Evolutionary conservation across 2,888 invertebrate species (phyloP).

Genomic region (Amorpha juglandis): DNA sequence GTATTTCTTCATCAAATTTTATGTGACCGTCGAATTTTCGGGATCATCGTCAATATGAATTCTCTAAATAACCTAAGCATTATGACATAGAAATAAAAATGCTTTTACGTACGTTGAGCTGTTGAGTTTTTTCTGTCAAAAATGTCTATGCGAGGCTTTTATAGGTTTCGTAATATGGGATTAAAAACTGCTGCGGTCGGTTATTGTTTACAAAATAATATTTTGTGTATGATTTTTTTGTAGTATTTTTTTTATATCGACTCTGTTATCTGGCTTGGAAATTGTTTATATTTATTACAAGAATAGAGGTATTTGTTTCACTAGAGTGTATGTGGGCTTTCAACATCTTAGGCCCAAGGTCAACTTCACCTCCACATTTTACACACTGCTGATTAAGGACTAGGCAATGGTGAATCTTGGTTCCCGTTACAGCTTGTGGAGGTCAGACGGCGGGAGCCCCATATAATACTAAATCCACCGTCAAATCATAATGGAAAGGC

Average conservation of each 20-base stretch:
- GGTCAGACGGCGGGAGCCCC: too few species aligned
- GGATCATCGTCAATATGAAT: slow-evolving; percentile 9
- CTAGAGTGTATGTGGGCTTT: not conserved
- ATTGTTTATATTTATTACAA: too few species aligned
- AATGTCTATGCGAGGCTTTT: not conserved
- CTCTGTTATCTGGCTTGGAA: not conserved
- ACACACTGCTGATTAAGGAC: too few species aligned
- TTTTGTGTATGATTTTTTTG: not conserved
- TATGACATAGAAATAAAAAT: slow-evolving; percentile 6
- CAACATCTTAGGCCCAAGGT: too few species aligned
- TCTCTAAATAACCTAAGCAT: slow-evolving; percentile 3
- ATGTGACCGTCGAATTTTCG: not conserved
- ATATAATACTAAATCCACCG: too few species aligned
- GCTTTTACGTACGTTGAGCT: not conserved
- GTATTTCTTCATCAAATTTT: slow-evolving; percentile 5
- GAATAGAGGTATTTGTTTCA: too few species aligned
- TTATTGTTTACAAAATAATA: not conserved
- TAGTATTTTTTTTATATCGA: not conserved
- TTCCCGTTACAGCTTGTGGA: too few species aligned
- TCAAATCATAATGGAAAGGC: too few species aligned
- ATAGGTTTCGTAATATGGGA: slow-evolving; percentile 15
- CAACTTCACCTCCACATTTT: too few species aligned
- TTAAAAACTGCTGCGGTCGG: slow-evolving; percentile 1
- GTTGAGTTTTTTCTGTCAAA: slow-evolving; percentile 3
- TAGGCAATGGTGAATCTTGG: too few species aligned